These are phyloP conservation scores for Drosophila simulans DNA, from an alignment of 1,140 invertebrate genomes.

Conservation along the genomic window DNA sequence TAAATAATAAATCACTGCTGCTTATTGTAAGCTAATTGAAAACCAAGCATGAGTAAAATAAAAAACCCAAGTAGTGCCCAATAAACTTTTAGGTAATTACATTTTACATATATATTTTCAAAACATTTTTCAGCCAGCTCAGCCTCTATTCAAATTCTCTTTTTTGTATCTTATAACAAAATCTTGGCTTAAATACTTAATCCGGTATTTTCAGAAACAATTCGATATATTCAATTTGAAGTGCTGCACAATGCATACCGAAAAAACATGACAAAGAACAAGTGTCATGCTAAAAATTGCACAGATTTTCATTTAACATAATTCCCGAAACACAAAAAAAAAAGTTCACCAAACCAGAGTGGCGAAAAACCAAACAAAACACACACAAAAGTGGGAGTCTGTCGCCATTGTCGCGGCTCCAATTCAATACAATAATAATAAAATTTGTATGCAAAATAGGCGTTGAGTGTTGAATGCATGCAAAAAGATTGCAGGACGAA, in stretches of 20 bases:
- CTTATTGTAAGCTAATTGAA: too few relatives aligned
- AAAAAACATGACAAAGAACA: conserved; percentile 75
- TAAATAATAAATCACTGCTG: too few relatives aligned
- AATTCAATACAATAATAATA: conserved; percentile 78
- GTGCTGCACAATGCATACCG: conserved; percentile 34
- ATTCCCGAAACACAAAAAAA: conserved; percentile 39
- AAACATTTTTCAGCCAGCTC: too few relatives aligned
- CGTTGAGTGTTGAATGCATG: conserved; percentile 81
- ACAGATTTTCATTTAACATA: conserved; percentile 75
- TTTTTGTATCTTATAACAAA: not conserved
- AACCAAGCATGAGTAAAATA: too few relatives aligned
- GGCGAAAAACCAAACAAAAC: conserved; percentile 30
- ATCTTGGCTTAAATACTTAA: not conserved
- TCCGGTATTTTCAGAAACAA: not conserved
- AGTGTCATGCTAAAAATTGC: conserved; percentile 72
- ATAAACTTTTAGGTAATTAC: too few relatives aligned
- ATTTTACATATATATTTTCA: too few relatives aligned
- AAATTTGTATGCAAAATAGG: conserved; percentile 83
- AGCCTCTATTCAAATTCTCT: not conserved
- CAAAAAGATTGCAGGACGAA: conserved; percentile 52
- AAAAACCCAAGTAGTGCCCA: too few relatives aligned
- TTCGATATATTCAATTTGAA: conserved; percentile 19
- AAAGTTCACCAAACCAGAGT: conserved; percentile 35
- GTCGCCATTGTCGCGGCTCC: conserved; percentile 53
- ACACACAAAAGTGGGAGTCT: conserved; percentile 32